Base-by-base conservation (phyloP, 2,113 vertebrate species). In the Lagopus muta region DNA sequence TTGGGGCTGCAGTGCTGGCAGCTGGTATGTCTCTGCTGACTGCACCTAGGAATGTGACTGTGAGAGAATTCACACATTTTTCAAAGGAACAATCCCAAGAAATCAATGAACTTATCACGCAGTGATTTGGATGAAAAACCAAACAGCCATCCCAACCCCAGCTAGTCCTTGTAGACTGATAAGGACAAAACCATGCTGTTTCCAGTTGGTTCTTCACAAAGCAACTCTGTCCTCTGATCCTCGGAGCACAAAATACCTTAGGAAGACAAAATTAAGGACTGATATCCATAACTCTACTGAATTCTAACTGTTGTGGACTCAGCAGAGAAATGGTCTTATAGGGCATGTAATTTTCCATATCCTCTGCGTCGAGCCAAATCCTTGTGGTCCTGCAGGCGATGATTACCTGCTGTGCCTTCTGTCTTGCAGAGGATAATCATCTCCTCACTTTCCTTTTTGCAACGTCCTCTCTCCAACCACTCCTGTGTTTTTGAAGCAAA, bases 371-470 rank as follows among this genome's bases (percentile, higher is more conserved):
- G 73, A 34, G 64, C 43, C 48, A 58, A 88, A 88, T 45, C 71
- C 50, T 62, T 80, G 77, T 16, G n/a, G 30, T 55, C 40, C 34
- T 45, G 58, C 36, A 86, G 76, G 25, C 64, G 73, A 55, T 71
- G 89, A 83, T 71, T 93, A 90, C 64, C 48, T 79, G 84, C 71
- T 72, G 87, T 86, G 67, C 30, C 43, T 34, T 30, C 30, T 77
- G 72, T 80, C 82, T 88, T 82, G 64, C 75, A 67, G 75, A 82
- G 69, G 36, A 62, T 83, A 86, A 89, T 88, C 6, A 85, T 74
- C 78, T 65, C 89, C 62, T 91, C 58, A 13, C 32, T 50, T 66
- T 82, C 69, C 52, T 47, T 86, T 78, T 74, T 55, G 72, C 74
- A 71, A 74, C 48, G 71, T 74, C 36, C 62, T 64, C 47, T 62